A percentile compares a stretch with the other conserved stretches of the same genome.
Evolutionary conservation across 2,888 invertebrate genomes (phyloP).

Genomic region (Zele albiditarsus): DNA sequence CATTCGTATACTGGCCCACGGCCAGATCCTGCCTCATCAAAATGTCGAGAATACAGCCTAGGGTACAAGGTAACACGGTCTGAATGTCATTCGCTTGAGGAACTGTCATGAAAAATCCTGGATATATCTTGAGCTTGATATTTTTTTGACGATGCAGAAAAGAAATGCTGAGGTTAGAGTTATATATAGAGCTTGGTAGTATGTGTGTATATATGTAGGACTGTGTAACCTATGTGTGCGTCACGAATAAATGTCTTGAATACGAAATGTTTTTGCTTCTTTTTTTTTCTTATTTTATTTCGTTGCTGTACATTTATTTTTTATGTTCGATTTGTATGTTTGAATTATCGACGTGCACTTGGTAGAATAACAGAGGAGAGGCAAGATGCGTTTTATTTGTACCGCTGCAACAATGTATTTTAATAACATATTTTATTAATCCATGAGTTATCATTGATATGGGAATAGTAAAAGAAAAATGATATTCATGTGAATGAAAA

Average conservation of each 20-base stretch:
- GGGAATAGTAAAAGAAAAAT: not conserved
- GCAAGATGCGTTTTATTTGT: no score
- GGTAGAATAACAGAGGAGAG: no score
- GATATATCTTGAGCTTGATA: conserved; percentile 23
- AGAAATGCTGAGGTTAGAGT: conserved; percentile 2
- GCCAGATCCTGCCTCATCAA: conserved; percentile 67
- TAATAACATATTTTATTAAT: not conserved
- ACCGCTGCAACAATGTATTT: no score
- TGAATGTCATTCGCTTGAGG: conserved; percentile 61
- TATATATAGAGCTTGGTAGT: not conserved
- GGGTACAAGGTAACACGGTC: conserved; percentile 49
- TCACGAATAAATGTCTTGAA: not conserved
- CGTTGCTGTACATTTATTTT: not conserved
- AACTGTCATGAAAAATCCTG: conserved; percentile 53
- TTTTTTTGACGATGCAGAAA: conserved; percentile 40
- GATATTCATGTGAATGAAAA: not conserved
- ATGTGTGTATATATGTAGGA: not conserved
- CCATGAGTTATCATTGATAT: not conserved
- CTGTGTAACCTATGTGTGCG: not conserved
- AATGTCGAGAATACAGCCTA: conserved; percentile 63
- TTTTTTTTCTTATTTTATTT: not conserved
- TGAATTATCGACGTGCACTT: not conserved
- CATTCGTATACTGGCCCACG: conserved; percentile 63
- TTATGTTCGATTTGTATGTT: not conserved
- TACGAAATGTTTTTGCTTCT: not conserved